phyloP scores from a whole-genome alignment of 2,113 vertebrate species.

The Ramphastos sulfuratus region DNA sequence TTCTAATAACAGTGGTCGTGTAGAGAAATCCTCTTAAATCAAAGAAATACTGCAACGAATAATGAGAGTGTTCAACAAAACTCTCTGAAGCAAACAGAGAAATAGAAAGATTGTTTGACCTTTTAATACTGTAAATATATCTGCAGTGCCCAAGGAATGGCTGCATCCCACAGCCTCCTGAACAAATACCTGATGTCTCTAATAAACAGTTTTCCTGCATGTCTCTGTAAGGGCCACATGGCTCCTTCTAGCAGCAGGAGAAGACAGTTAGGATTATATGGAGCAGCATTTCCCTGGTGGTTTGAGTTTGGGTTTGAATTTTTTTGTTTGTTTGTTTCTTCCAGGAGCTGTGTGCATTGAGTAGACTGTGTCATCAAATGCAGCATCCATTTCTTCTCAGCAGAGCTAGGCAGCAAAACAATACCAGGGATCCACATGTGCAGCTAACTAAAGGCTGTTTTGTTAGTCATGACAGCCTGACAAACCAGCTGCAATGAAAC shows the following conservation, averaged over 20 bases:
- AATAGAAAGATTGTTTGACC: conserved; percentile 63
- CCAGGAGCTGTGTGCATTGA: not conserved
- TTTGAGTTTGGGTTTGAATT: not conserved
- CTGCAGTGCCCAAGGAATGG: conserved; percentile 23
- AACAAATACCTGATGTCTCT: conserved; percentile 25
- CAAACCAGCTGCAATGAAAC: not conserved
- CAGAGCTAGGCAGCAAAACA: not conserved
- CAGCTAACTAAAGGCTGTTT: not conserved
- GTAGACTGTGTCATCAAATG: not conserved
- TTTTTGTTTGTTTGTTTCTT: not conserved
- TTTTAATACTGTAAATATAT: conserved; percentile 68
- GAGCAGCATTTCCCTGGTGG: not conserved
- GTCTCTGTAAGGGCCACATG: not conserved
- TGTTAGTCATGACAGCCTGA: not conserved
- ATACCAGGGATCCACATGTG: rapidly evolving
- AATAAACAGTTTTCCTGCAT: not conserved
- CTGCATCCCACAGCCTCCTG: conserved; percentile 37
- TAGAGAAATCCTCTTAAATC: conserved; percentile 60
- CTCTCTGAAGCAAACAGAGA: conserved; percentile 29
- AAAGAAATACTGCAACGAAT: conserved; percentile 25
- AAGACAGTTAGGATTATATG: not conserved
- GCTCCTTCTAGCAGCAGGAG: not conserved
- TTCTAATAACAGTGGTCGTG: conserved; percentile 40
- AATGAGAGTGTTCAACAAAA: conserved; percentile 47
- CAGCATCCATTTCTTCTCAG: not conserved